These are phyloP conservation scores for Pterostichus niger DNA, from an alignment of 2,888 invertebrate genomes.

Conservation along the genomic window DNA sequence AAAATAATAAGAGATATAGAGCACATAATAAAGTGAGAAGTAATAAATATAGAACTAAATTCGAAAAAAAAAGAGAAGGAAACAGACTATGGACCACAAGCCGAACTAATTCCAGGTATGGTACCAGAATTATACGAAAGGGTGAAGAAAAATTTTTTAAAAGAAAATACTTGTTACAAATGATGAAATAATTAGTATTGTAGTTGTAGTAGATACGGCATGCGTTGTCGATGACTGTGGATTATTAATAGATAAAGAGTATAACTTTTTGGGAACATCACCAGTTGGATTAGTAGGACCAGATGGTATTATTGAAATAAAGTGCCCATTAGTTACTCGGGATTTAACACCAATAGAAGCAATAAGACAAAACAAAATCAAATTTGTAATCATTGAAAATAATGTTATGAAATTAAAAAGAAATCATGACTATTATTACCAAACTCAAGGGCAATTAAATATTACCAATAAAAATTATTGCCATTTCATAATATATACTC, in stretches of 20 bases:
- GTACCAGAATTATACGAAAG: background rate
- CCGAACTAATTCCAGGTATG: background rate
- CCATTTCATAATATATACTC: too few species aligned
- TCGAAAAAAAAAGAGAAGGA: background rate
- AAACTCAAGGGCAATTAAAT: too few species aligned
- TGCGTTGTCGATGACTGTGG: background rate
- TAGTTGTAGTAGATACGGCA: background rate
- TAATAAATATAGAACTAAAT: background rate
- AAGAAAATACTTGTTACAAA: background rate
- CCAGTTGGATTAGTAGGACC: constrained; percentile 21
- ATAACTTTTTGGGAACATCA: too few species aligned
- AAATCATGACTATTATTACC: too few species aligned
- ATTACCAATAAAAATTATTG: too few species aligned
- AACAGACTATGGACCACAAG: constrained; percentile 7
- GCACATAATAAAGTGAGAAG: background rate
- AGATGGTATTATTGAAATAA: too few species aligned
- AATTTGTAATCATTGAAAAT: too few species aligned
- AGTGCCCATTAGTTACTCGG: too few species aligned
- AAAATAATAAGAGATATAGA: constrained; percentile 4
- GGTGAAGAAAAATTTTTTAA: background rate
- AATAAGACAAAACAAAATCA: too few species aligned
- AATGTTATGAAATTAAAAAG: too few species aligned
- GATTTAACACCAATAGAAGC: too few species aligned
- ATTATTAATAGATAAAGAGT: constrained; percentile 6
- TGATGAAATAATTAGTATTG: background rate